Conservation (phyloP, 2,113 vertebrate genomes). For the Miniopterus natalensis region DNA sequence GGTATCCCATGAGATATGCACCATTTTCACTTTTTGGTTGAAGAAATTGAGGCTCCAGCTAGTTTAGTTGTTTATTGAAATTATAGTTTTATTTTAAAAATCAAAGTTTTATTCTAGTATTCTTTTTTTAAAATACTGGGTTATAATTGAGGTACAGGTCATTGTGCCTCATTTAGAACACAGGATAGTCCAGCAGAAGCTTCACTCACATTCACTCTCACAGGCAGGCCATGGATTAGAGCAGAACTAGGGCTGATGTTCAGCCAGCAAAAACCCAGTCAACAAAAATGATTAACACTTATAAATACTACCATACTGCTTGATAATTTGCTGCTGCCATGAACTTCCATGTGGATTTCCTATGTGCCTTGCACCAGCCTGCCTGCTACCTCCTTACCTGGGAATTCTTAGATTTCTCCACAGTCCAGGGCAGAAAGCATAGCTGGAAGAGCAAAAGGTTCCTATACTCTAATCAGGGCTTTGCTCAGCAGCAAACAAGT, state of each 20-base stretch:
- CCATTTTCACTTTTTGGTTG: not conserved
- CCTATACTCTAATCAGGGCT: not conserved
- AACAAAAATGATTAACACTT: slow-evolving; percentile 7
- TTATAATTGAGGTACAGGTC: not conserved
- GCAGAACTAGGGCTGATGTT: not conserved
- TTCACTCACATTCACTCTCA: not conserved
- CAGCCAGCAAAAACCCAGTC: not conserved
- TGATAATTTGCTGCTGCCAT: not conserved
- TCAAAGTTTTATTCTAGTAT: not conserved
- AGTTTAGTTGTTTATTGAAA: slow-evolving; percentile 18
- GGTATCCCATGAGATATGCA: not conserved
- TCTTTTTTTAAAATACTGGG: not conserved
- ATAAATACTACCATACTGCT: not conserved
- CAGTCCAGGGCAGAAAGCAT: not conserved
- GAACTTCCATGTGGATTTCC: not conserved
- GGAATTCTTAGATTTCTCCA: not conserved
- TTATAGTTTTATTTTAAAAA: not conserved
- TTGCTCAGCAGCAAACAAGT: not conserved
- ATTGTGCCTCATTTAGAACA: not conserved
- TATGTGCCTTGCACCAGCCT: not conserved
- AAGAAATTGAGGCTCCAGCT: slow-evolving; percentile 5
- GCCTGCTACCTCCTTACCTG: not conserved
- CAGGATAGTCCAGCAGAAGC: not conserved
- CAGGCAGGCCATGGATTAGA: not conserved
- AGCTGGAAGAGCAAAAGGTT: not conserved